phyloP scores from a whole-genome alignment of 2,113 vertebrate species.

The Onychorhynchus coronatus region DNA sequence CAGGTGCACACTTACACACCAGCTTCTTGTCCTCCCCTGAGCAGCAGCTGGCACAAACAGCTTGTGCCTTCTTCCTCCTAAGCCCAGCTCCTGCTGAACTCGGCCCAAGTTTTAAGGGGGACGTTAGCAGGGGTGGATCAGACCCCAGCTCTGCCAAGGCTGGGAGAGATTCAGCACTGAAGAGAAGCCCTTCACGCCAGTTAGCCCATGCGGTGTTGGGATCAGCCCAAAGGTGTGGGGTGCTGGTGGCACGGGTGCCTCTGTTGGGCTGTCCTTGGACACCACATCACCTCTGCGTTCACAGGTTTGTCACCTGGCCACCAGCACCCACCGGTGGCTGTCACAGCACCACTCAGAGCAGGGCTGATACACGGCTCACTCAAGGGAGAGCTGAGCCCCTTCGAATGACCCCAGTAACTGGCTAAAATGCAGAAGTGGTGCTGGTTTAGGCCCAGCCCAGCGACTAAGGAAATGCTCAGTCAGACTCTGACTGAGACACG shows the following conservation, averaged over 20 bases:
- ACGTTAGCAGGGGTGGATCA: accelerated
- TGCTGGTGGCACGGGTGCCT: background rate
- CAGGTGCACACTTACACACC: background rate
- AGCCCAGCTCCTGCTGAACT: background rate
- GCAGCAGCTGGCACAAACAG: background rate
- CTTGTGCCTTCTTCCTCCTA: background rate
- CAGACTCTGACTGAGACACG: background rate
- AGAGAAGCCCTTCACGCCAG: accelerated
- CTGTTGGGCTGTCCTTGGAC: accelerated
- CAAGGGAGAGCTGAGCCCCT: accelerated
- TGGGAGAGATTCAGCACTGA: accelerated
- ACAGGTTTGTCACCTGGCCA: background rate
- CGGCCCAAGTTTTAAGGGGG: background rate
- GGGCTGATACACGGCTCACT: background rate
- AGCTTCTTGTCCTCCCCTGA: background rate
- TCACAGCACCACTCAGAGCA: background rate
- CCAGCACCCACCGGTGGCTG: accelerated
- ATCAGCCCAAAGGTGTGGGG: accelerated
- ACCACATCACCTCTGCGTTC: accelerated
- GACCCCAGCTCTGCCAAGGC: background rate
- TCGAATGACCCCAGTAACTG: accelerated
- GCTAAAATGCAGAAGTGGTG: background rate
- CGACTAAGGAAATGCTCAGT: background rate
- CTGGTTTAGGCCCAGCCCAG: background rate
- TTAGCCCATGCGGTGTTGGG: accelerated